These are phyloP conservation scores for Hemiprocne comata DNA, from an alignment of 2,113 vertebrate genomes.

Conservation along the genomic window DNA sequence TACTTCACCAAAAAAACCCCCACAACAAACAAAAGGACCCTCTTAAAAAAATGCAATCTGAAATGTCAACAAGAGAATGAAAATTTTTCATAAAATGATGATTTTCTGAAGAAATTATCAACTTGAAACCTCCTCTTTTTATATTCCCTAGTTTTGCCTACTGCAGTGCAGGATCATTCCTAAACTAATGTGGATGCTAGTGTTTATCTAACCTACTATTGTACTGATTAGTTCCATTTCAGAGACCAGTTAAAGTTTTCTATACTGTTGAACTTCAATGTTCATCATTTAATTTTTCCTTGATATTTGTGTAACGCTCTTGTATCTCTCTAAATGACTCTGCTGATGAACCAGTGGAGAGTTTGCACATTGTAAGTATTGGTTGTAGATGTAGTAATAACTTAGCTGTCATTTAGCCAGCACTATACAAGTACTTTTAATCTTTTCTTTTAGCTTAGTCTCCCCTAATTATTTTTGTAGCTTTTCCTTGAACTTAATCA, in stretches of 20 bases:
- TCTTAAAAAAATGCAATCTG: neutral
- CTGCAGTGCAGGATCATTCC: neutral
- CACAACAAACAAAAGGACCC: too few species aligned
- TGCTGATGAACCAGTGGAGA: neutral
- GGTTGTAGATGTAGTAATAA: neutral
- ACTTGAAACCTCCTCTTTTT: neutral
- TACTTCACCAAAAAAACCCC: neutral
- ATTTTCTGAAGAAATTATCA: neutral
- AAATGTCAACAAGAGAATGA: neutral
- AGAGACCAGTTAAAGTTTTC: neutral
- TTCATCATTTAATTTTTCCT: neutral
- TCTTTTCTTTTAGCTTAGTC: neutral
- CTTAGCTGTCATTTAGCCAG: neutral
- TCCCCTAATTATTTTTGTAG: slow-evolving; percentile 17
- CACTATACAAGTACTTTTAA: neutral
- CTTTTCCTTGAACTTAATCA: slow-evolving; percentile 41
- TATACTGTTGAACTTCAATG: neutral
- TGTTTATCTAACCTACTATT: neutral
- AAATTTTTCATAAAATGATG: neutral
- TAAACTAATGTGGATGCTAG: neutral
- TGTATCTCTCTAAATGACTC: neutral
- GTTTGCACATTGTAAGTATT: slow-evolving; percentile 1
- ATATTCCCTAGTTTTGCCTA: neutral
- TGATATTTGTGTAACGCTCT: neutral
- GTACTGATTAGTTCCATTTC: neutral